phyloP scores from a whole-genome alignment of 2,797 vertebrate species.

The Nasua narica region DNA sequence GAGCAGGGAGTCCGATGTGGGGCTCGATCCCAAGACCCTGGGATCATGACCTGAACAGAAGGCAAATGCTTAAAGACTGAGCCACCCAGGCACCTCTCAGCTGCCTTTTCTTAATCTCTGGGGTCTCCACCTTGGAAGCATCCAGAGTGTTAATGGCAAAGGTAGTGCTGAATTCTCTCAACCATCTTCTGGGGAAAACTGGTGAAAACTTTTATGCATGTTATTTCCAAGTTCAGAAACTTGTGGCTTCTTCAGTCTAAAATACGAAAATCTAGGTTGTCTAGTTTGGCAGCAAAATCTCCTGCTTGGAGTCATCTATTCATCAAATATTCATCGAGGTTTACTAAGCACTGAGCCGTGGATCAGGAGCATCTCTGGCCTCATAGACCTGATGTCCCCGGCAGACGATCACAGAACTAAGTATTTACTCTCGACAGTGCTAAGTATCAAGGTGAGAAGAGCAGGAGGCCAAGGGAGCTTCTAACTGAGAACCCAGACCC shows the following conservation, averaged over 20 bases:
- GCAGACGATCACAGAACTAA: not conserved
- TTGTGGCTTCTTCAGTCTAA: not conserved
- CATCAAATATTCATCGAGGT: not conserved
- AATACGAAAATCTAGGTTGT: not conserved
- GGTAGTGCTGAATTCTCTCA: not conserved
- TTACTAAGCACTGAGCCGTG: too few species aligned
- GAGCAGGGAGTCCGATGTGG: too few species aligned
- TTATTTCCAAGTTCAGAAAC: not conserved
- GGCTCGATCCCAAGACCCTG: too few species aligned
- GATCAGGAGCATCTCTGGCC: accelerated
- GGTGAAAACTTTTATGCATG: not conserved
- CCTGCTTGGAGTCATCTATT: not conserved
- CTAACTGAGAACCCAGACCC: not conserved
- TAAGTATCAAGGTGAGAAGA: not conserved
- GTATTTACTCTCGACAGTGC: not conserved
- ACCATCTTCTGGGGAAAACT: not conserved
- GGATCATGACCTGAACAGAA: too few species aligned
- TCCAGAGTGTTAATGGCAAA: not conserved
- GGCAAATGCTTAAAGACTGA: too few species aligned
- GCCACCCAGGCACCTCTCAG: too few species aligned
- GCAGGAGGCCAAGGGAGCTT: not conserved
- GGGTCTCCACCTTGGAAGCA: not conserved
- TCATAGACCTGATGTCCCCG: not conserved
- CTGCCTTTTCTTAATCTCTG: not conserved
- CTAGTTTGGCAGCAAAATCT: not conserved